Evolutionary conservation across 2,113 vertebrate genomes (phyloP).

Genomic region (Stomatorhinus ivindoensis): DNA sequence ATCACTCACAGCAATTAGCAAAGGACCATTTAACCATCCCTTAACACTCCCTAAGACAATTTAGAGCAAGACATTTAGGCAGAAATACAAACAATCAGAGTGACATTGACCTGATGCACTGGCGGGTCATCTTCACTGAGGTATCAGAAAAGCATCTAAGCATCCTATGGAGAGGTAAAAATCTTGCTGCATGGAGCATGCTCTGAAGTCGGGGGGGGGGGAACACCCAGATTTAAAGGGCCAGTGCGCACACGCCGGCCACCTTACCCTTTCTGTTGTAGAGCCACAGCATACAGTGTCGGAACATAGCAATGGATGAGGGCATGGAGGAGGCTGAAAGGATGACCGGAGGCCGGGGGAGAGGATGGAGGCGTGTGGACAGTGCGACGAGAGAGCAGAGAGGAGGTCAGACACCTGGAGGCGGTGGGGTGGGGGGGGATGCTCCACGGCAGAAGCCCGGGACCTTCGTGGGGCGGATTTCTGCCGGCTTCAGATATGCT

Average conservation of each 20-base stretch:
- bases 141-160: not conserved
- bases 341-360: conserved; percentile 43
- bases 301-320: conserved; percentile 95
- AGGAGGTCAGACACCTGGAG: conserved; percentile 50
- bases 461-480: not conserved
- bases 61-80: not conserved
- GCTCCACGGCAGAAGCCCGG: conserved; percentile 22
- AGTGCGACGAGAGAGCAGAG: not conserved
- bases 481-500: not conserved
- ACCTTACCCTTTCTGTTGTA: conserved; percentile 96
- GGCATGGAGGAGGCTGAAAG: conserved; percentile 77
- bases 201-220: not conserved
- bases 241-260: conserved; percentile 29
- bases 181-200: not conserved
- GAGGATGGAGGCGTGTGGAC: conserved; percentile 15
- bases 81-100: not conserved
- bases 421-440: not conserved
- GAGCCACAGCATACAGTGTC: conserved; percentile 99
- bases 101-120: not conserved
- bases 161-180: not conserved
- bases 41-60: not conserved
- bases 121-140: not conserved
- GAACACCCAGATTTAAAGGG: conserved; percentile 35
- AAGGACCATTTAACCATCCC: not conserved
- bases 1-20: not conserved